Evolutionary conservation across 2,888 invertebrate genomes (phyloP).

Genomic region (Drosophila hawaiiensis): DNA sequence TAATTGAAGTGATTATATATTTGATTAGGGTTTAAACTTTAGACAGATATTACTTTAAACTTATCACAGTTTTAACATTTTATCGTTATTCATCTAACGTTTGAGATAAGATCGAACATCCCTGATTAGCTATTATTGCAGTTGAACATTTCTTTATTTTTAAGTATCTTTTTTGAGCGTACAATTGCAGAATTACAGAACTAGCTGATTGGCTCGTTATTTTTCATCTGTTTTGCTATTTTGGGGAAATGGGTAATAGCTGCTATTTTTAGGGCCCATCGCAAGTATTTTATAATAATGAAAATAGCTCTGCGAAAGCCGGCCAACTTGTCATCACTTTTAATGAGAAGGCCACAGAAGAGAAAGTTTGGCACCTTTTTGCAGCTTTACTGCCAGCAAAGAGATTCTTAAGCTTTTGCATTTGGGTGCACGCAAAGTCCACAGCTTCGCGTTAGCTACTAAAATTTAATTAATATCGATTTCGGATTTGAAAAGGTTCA

Average conservation of each 20-base stretch:
- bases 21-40: not conserved
- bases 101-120: not conserved
- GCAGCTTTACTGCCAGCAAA: conserved; percentile 6
- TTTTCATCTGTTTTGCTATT: conserved; percentile 22
- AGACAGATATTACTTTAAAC: not conserved
- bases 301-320: conserved; percentile 49
- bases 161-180: conserved; percentile 17
- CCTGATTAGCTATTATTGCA: conserved; percentile 3
- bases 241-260: conserved; percentile 17
- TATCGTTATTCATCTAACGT: not conserved
- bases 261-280: conserved; percentile 14
- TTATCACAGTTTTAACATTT: not conserved
- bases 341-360: conserved; percentile 73
- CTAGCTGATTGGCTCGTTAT: conserved; percentile 38
- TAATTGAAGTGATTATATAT: not conserved
- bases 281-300: conserved; percentile 53
- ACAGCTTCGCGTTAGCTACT: conserved; percentile 69
- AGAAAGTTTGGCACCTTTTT: conserved; percentile 65
- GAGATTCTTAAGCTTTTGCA: conserved; percentile 51
- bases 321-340: conserved; percentile 75
- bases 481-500: conserved; percentile 78
- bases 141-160: not conserved
- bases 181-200: conserved; percentile 5
- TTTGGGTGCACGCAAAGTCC: conserved; percentile 48
- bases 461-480: conserved; percentile 82